Conservation (phyloP, 1,140 invertebrate genomes). For the Potamilus streckersoni region DNA sequence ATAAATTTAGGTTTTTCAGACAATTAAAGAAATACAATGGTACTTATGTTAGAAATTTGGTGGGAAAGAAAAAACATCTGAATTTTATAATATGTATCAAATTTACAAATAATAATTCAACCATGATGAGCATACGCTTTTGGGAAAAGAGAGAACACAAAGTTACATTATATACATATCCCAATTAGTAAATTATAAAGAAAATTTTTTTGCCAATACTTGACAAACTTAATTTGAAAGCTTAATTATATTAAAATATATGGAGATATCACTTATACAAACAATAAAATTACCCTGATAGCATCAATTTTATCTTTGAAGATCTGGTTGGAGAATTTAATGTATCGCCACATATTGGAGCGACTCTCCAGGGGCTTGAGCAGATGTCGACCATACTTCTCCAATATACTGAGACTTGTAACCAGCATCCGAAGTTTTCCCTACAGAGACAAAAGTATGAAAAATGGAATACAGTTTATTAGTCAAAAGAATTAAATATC, state of each 20-base stretch:
- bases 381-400: constrained; percentile 48
- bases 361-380: constrained; percentile 31
- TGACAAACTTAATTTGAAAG: background rate
- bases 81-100: no score
- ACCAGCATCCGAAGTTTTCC: constrained; percentile 29
- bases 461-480: no score
- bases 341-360: constrained; percentile 38
- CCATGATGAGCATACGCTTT: no score
- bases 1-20: no score
- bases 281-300: constrained; percentile 26
- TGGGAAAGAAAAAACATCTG: no score
- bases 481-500: no score
- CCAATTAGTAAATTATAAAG: constrained; percentile 1
- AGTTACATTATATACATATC: background rate
- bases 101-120: no score
- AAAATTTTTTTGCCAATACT: background rate
- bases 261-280: background rate
- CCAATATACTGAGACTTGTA: constrained; percentile 38
- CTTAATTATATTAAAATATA: background rate
- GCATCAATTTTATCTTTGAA: constrained; percentile 38
- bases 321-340: constrained; percentile 44
- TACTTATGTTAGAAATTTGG: no score
- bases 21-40: no score
- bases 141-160: background rate
- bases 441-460: no score